Conservation (phyloP, 1,140 invertebrate genomes). For the Aphidius ervi region DNA sequence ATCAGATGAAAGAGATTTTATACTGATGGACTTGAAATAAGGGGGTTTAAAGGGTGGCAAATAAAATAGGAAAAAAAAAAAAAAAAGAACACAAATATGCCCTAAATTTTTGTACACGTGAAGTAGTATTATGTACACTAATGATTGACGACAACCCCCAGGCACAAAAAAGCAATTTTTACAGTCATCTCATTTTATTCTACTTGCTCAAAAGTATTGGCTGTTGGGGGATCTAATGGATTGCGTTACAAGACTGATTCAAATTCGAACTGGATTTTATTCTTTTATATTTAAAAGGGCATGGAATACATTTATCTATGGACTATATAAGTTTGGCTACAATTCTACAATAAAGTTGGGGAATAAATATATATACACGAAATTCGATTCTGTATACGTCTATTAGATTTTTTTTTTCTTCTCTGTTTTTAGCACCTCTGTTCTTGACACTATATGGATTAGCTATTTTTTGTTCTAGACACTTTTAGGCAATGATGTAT, state of each 20-base stretch:
- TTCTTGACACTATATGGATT: neutral
- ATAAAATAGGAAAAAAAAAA: too few relatives aligned
- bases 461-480: conserved; percentile 6
- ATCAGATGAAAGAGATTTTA: too few relatives aligned
- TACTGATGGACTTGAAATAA: too few relatives aligned
- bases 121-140: too few relatives aligned
- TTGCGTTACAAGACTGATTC: conserved; percentile 50
- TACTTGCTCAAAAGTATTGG: conserved; percentile 38
- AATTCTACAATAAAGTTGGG: conserved; percentile 28
- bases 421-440: neutral
- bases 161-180: too few relatives aligned
- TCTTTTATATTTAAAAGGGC: conserved; percentile 23
- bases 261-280: conserved; percentile 52
- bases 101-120: too few relatives aligned
- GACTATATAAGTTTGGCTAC: conserved; percentile 10
- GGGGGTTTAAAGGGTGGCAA: too few relatives aligned
- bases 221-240: conserved; percentile 50
- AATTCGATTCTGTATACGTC: conserved; percentile 45
- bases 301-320: neutral
- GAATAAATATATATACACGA: conserved; percentile 26
- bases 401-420: conserved; percentile 49
- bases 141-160: too few relatives aligned
- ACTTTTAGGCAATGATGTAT: neutral
- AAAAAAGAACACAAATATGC: too few relatives aligned
- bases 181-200: too few relatives aligned